phyloP scores from a whole-genome alignment of 2,113 vertebrate species.

The Dolichallabes microphthalmus region DNA sequence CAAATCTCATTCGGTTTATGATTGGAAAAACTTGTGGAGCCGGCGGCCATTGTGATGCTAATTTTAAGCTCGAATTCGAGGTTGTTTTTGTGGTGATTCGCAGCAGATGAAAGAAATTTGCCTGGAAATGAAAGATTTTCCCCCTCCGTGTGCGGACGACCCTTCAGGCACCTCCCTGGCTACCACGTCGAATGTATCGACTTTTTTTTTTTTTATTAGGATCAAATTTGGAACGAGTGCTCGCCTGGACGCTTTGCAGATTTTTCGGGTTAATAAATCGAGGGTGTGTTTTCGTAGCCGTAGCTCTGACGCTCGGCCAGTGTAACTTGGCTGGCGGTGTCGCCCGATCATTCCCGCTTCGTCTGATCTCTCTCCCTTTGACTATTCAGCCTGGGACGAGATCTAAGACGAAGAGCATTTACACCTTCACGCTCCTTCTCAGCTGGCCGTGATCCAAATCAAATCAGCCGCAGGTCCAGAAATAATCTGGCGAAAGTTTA shows the following conservation, averaged over 20 bases:
- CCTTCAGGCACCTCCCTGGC: slow-evolving; percentile 1
- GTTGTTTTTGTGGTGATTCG: background rate
- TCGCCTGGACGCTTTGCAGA: background rate
- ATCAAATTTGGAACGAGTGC: background rate
- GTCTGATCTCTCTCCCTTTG: slow-evolving; percentile 54
- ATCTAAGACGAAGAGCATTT: slow-evolving; percentile 62
- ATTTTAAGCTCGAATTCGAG: slow-evolving; percentile 13
- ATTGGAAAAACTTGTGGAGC: slow-evolving; percentile 40
- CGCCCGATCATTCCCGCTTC: slow-evolving; percentile 13
- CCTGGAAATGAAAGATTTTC: slow-evolving; percentile 8
- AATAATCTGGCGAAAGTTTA: background rate
- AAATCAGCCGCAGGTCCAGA: background rate
- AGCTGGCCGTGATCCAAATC: background rate
- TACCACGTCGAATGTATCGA: background rate
- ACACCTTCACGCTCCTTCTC: slow-evolving; percentile 58
- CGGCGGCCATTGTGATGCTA: slow-evolving; percentile 33
- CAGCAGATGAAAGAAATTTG: slow-evolving; percentile 17
- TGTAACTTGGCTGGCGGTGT: slow-evolving; percentile 32
- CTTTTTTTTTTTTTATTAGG: slow-evolving; percentile 19
- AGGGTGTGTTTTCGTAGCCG: slow-evolving; percentile 22
- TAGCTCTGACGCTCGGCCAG: slow-evolving; percentile 4
- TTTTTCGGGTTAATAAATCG: slow-evolving; percentile 18
- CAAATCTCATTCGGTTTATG: slow-evolving; percentile 5
- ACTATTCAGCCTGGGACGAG: slow-evolving; percentile 49
- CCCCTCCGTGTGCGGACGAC: background rate